Base-by-base conservation (phyloP, 2,888 invertebrate species). In the Odontothrips loti region DNA sequence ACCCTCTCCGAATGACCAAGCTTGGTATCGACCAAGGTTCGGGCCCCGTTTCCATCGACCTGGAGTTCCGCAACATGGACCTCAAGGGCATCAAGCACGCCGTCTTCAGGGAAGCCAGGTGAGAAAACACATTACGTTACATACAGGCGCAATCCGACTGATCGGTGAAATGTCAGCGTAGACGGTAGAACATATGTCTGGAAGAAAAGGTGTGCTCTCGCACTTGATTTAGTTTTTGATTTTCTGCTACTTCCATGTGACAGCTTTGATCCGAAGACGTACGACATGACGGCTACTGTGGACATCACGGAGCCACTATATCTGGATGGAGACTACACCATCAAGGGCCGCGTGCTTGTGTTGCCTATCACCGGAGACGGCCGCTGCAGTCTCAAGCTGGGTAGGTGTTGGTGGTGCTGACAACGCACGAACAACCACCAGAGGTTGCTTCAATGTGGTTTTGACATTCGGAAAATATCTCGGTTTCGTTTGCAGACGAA, bases 31-130 rank as follows among this genome's bases (percentile, higher is more conserved):
- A 23, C 68, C 68, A 68, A 75, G 68, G 68, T 20, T n/a, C 68
- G 8, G 68, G 82, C 15, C 82, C 83, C 20, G 82, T 83, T 3
- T 79, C 82, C 12, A 80, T 83, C 78, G 79, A 82, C 48, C 81
- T 83, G 20, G 47, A 81, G 23, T 83, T 83, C 68, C 81, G 48
- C 29, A 79, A 83, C 75, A 75, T 82, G n/a, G 63, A 63, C 48
- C 68, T 68, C n/a, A 68, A 23, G 68, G 68, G 68, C 68, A 4
- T 68, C 23, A 68, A 68, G 23, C 11, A 23, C 68, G 23, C 23
- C 23, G 23, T 23, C 68, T 23, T 68, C 68, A 68, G 11, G 11
- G 68, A 68, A 11, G 68, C 68, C 68, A 68, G 10, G 68, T 68
- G 11, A n/a, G 68, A n/a, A 51, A 17, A 12, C 2, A 12, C 3